Percentiles rank a stretch among this genome's conserved stretches.
These are phyloP conservation scores for Leptopilina drosophilae DNA, from an alignment of 2,888 invertebrate genomes.

Conservation along the genomic window DNA sequence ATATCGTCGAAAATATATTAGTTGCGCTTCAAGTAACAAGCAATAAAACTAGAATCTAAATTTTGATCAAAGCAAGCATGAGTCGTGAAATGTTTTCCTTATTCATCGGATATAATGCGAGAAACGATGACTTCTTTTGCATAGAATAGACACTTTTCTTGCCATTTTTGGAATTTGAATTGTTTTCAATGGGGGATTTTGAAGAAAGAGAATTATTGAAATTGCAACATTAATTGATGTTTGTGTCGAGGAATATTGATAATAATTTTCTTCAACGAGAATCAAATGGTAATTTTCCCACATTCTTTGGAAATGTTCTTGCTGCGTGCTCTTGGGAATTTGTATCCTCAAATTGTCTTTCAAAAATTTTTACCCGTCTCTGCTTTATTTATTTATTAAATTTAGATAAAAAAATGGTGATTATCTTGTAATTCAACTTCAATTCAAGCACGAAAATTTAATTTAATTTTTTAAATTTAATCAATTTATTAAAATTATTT, in stretches of 20 bases:
- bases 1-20: background rate
- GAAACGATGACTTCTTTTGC: constrained; percentile 34
- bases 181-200: background rate
- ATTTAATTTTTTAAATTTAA: too few relatives aligned
- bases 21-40: background rate
- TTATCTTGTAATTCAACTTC: too few relatives aligned
- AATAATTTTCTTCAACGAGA: background rate
- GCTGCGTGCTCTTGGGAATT: too few relatives aligned
- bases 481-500: too few relatives aligned
- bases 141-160: constrained; percentile 35
- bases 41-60: constrained; percentile 24
- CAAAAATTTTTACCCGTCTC: too few relatives aligned
- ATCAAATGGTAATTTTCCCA: too few relatives aligned
- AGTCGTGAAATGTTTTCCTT: constrained; percentile 3
- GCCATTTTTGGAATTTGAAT: background rate
- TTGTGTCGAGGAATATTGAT: background rate
- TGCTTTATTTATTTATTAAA: too few relatives aligned
- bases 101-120: background rate
- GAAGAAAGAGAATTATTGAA: background rate
- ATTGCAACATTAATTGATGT: background rate
- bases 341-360: too few relatives aligned
- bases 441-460: too few relatives aligned
- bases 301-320: constrained; percentile 26
- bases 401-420: too few relatives aligned
- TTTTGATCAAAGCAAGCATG: constrained; percentile 21